Conservation (phyloP, 2,888 invertebrate species). For the Parelbella ahira region DNA sequence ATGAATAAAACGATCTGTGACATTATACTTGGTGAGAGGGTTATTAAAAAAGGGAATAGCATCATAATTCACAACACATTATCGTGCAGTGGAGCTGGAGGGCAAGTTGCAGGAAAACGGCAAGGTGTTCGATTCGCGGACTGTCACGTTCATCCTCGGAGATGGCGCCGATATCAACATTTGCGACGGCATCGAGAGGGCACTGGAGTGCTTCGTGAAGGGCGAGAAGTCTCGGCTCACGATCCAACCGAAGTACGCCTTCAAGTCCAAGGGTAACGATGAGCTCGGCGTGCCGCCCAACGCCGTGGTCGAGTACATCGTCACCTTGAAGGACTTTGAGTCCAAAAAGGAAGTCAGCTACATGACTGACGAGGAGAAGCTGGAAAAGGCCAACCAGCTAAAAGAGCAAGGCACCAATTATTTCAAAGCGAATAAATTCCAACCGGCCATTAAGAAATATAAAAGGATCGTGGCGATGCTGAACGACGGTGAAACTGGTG, state of each 20-base stretch:
- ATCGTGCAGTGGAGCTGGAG: constrained; percentile 86
- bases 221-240: constrained; percentile 88
- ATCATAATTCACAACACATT: too few relatives aligned
- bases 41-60: too few relatives aligned
- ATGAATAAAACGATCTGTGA: too few relatives aligned
- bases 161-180: constrained; percentile 90
- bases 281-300: constrained; percentile 88
- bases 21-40: too few relatives aligned
- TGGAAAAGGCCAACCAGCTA: constrained; percentile 89
- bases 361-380: constrained; percentile 87
- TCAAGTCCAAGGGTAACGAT: constrained; percentile 85
- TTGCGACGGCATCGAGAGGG: constrained; percentile 90
- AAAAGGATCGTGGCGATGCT: constrained; percentile 86
- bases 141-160: constrained; percentile 90
- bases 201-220: constrained; percentile 88
- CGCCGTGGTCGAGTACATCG: constrained; percentile 88
- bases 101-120: constrained; percentile 66
- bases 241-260: constrained; percentile 90
- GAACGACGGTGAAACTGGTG: constrained; percentile 52
- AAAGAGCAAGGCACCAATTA: constrained; percentile 96
- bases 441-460: constrained; percentile 92
- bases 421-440: constrained; percentile 89
- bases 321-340: constrained; percentile 92
- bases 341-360: constrained; percentile 90
- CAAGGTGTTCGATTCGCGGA: constrained; percentile 90